phyloP scores from a whole-genome alignment of 92 coral and sea anemone species.

The Paramuricea clavata region DNA sequence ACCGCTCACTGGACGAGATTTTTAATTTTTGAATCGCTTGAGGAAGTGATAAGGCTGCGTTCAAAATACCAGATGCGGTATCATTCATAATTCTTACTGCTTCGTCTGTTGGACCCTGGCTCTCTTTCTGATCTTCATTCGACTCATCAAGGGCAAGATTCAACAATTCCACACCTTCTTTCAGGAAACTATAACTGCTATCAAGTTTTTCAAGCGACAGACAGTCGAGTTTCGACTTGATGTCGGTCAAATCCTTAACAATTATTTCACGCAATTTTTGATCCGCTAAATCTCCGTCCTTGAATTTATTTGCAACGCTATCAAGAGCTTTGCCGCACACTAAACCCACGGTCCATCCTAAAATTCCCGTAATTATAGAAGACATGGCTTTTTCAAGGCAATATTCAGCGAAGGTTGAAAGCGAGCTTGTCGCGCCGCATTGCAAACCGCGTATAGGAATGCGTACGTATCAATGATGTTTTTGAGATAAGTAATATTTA shows the following conservation, averaged over 20 bases:
- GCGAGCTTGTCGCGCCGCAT: not conserved
- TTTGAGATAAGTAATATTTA: no score
- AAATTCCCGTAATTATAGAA: not conserved
- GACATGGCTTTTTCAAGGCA: not conserved
- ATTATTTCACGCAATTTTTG: not conserved
- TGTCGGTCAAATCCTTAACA: conserved; percentile 5
- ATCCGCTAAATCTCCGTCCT: not conserved
- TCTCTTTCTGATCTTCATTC: not conserved
- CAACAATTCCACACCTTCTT: not conserved
- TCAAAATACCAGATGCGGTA: not conserved
- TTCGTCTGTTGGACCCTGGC: not conserved
- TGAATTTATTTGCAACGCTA: not conserved
- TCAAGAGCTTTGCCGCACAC: not conserved
- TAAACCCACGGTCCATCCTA: not conserved
- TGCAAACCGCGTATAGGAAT: no score
- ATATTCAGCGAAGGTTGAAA: not conserved
- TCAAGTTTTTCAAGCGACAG: not conserved
- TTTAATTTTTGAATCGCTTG: not conserved
- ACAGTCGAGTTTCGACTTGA: not conserved
- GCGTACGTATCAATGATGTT: no score
- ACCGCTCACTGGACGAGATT: not conserved
- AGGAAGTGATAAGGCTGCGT: not conserved
- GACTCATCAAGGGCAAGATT: not conserved
- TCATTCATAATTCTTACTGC: not conserved
- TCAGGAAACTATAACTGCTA: not conserved